Evolutionary conservation across 2,113 vertebrate genomes (phyloP), one percentile per base, ranked within the genome.

Genomic region (Ictidomys tridecemlineatus): DNA sequence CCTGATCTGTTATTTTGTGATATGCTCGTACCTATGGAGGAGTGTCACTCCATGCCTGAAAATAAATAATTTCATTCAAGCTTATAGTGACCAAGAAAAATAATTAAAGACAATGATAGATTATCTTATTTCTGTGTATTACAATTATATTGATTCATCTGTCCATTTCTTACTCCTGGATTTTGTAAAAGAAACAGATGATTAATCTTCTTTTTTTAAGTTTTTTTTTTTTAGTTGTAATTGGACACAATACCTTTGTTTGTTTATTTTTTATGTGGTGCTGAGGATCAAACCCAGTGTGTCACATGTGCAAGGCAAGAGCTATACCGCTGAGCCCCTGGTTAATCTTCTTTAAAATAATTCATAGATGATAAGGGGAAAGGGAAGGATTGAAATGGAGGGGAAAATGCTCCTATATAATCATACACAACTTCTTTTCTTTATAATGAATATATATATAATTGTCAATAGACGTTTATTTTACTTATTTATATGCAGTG

Each of bases 91-190:
- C 51, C 53, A 42, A 77, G 45, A 39, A 70, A 80, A 85, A 77
- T 14, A n/a, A 42, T 67, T 72, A 39, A 86, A 56, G 20, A 48
- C 8, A 72, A 28, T 45, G 14, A 10, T 3, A 39, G 32, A 53
- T 85, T 61, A 45, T 92, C 96, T 70, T 74, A 80, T 94, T 93
- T 58, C 34, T 70, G 24, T 70, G 26, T 63, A 24, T 77, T 48
- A 37, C 56, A 18, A 84, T 85, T 53, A 39, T 67, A 51, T 67
- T 73, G 69, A 80, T 82, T 42, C 14, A 39, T 74, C 32, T 85
- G 3, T 69, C n/a, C 56, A 37, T 76, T 85, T 87, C 34, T 42
- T 32, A 45, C 65, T 32, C 30, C 73, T 63, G 51, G 1, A 56
- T 94, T 73, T 7, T 1, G 12, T 34, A n/a, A 51, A 45, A 89